Evolutionary conservation across 2,113 vertebrate genomes (phyloP).

Genomic region (Thunnus thynnus): DNA sequence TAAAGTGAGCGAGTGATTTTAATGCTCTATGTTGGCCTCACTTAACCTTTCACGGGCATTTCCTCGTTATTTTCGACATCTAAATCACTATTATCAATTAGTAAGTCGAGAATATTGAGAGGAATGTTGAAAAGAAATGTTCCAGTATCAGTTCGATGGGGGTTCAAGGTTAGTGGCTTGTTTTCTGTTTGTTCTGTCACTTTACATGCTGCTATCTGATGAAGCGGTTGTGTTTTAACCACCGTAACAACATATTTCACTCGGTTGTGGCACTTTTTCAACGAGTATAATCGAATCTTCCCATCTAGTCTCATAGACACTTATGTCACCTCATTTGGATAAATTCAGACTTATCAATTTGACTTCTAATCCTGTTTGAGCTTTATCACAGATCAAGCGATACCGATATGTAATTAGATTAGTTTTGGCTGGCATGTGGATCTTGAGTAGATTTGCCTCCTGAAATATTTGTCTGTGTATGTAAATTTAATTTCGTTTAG

Average conservation of each 20-base stretch:
- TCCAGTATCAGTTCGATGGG: background rate
- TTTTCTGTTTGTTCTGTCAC: background rate
- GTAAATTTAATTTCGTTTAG: no score
- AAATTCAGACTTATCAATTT: background rate
- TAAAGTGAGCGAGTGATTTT: no score
- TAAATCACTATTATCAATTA: no score
- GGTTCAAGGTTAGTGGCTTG: slow-evolving; percentile 17
- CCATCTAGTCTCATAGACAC: no score
- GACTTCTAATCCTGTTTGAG: background rate
- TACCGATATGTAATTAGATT: no score
- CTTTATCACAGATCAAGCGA: background rate
- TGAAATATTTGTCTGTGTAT: no score
- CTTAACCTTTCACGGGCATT: no score
- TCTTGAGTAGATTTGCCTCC: no score
- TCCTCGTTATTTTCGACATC: no score
- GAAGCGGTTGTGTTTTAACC: background rate
- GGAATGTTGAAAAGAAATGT: background rate
- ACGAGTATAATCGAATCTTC: background rate
- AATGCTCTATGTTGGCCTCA: no score
- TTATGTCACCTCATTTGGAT: background rate
- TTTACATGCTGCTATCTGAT: slow-evolving; percentile 5
- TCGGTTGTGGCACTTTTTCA: no score
- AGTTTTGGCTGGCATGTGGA: no score
- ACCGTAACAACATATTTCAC: background rate
- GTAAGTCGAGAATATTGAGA: background rate